phyloP scores from a whole-genome alignment of 37 sponge, comb jelly and placozoan species.

The Geodia barretti region DNA sequence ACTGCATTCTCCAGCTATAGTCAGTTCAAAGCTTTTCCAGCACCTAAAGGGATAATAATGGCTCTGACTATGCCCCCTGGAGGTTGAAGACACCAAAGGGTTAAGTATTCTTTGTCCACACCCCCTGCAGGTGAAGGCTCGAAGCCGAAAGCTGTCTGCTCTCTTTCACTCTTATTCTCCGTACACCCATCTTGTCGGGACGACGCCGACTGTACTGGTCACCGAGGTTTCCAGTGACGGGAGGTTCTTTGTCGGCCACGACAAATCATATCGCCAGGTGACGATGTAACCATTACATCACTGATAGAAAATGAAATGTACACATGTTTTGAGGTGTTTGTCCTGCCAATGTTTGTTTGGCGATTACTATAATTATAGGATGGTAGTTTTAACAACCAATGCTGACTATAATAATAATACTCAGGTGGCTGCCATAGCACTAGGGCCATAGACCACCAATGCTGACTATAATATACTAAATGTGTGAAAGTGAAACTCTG shows the following conservation, averaged over 20 bases:
- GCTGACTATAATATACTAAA: neutral
- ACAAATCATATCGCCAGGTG: conserved; percentile 95
- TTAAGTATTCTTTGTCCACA: neutral
- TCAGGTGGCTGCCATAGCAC: no score
- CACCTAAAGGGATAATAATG: no score
- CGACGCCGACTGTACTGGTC: conserved; percentile 62
- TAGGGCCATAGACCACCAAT: no score
- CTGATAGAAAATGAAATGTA: neutral
- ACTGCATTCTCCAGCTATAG: neutral
- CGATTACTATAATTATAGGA: no score
- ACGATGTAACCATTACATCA: no score
- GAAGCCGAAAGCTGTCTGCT: conserved; percentile 40
- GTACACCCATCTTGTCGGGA: conserved; percentile 72
- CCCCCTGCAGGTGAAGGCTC: conserved; percentile 51
- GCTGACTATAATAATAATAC: no score
- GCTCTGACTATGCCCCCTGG: no score
- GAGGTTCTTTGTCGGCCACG: conserved; percentile 87
- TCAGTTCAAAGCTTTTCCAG: neutral
- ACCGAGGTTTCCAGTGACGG: conserved; percentile 92
- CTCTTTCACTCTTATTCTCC: conserved; percentile 89
- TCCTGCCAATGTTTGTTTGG: no score
- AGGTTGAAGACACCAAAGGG: neutral
- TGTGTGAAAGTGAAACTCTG: neutral
- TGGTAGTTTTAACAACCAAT: no score
- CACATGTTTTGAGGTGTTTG: no score